Conservation (phyloP, 2,797 vertebrate genomes). For the Periophthalmus magnuspinnatus region DNA sequence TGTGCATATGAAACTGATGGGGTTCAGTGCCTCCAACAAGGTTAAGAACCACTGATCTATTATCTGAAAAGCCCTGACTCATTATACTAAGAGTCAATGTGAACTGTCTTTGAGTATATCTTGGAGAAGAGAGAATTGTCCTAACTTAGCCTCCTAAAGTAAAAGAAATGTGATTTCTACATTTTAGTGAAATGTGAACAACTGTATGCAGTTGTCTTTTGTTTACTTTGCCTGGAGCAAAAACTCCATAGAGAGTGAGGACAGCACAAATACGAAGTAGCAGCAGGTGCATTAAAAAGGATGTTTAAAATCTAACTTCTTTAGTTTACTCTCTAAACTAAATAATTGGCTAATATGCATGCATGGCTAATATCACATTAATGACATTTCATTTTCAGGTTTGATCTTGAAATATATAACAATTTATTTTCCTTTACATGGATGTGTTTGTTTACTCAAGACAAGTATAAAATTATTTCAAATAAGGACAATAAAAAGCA, state of each 20-base stretch:
- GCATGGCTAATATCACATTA: neutral
- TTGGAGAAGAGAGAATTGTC: constrained; percentile 5
- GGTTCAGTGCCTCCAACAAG: too few species aligned
- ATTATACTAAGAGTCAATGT: neutral
- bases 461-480: constrained; percentile 12
- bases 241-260: too few species aligned
- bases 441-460: neutral
- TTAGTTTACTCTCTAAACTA: neutral
- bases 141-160: too few species aligned
- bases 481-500: neutral
- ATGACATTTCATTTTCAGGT: neutral
- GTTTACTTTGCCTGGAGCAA: neutral
- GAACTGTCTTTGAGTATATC: constrained; percentile 11
- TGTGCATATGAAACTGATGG: too few species aligned
- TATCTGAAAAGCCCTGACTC: too few species aligned
- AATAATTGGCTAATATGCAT: neutral
- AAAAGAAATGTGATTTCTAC: too few species aligned
- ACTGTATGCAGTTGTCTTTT: neutral
- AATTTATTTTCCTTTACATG: neutral
- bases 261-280: neutral
- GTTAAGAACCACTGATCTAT: too few species aligned
- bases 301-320: neutral
- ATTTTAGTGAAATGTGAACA: too few species aligned
- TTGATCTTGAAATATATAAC: neutral
- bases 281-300: neutral